Percentiles rank a stretch among this genome's conserved stretches.
These are phyloP conservation scores for Siniperca knerii DNA, from an alignment of 2,113 vertebrate genomes.

Conservation along the genomic window DNA sequence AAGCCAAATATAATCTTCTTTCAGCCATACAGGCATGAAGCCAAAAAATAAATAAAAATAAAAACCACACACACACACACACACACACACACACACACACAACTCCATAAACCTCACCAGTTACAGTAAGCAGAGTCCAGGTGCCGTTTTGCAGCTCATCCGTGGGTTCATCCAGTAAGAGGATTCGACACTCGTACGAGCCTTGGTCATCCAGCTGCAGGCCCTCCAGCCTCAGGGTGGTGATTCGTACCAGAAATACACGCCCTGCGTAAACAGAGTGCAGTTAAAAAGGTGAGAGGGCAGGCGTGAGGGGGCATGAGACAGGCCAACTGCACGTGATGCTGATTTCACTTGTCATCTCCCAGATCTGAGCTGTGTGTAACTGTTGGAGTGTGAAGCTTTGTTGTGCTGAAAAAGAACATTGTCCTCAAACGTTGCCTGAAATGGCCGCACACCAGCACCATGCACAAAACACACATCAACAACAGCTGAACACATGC, in stretches of 20 bases:
- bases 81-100: background rate
- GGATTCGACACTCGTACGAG: constrained; percentile 93
- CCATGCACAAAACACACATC: background rate
- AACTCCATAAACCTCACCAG: constrained; percentile 78
- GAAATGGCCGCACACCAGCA: background rate
- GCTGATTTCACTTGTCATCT: constrained; percentile 40
- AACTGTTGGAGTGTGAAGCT: constrained; percentile 19
- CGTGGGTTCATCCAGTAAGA: constrained; percentile 88
- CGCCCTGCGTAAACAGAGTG: constrained; percentile 84
- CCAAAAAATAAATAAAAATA: background rate
- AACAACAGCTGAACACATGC: constrained; percentile 4
- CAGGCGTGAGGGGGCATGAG: background rate
- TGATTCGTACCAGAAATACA: constrained; percentile 85
- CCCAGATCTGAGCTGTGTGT: constrained; percentile 16
- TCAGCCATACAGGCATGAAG: background rate
- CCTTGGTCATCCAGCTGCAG: constrained; percentile 91
- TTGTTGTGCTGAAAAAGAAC: constrained; percentile 10
- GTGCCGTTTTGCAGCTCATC: constrained; percentile 90
- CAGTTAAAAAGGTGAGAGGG: constrained; percentile 12
- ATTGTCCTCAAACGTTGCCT: constrained; percentile 35
- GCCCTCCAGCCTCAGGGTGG: constrained; percentile 85
- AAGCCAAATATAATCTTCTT: constrained; percentile 13
- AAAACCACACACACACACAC: too few species aligned
- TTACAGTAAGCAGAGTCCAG: constrained; percentile 92
- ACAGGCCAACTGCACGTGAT: background rate